phyloP scores from a whole-genome alignment of 2,113 vertebrate species.

The Ictidomys tridecemlineatus region DNA sequence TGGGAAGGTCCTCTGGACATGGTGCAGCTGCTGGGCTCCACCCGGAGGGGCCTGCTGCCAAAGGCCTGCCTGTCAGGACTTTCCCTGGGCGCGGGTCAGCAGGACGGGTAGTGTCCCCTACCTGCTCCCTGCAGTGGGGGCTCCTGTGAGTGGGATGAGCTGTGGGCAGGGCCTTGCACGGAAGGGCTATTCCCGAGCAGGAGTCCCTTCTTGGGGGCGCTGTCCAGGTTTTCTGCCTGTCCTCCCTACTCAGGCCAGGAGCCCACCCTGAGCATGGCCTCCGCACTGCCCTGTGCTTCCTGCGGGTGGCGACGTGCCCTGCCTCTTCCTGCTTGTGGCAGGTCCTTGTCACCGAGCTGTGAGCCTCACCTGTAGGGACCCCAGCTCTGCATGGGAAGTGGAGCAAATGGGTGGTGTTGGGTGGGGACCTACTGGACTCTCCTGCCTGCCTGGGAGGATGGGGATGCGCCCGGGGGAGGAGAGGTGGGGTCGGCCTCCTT shows the following conservation, averaged over 20 bases:
- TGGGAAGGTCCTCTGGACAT: neutral
- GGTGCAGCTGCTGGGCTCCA: neutral
- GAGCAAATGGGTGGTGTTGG: slow-evolving; percentile 79
- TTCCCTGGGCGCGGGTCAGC: too few relatives aligned
- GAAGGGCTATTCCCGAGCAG: too few relatives aligned
- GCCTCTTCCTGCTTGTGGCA: neutral
- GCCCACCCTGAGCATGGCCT: neutral
- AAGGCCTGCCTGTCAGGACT: neutral
- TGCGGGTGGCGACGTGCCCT: neutral
- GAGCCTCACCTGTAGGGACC: slow-evolving; percentile 64
- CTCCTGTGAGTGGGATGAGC: too few relatives aligned
- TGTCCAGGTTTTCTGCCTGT: neutral
- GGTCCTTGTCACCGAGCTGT: slow-evolving; percentile 48
- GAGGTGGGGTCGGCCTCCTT: neutral
- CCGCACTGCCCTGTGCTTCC: neutral
- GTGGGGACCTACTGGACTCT: slow-evolving; percentile 71
- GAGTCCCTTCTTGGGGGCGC: too few relatives aligned
- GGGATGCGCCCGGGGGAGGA: too few relatives aligned
- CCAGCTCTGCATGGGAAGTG: slow-evolving; percentile 38
- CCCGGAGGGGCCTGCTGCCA: too few relatives aligned
- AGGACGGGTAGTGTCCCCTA: neutral
- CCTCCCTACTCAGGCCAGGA: neutral
- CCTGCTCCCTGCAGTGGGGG: too few relatives aligned
- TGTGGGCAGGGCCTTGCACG: too few relatives aligned
- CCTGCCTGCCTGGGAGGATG: neutral